A percentile compares a stretch with the other conserved stretches of the same genome.
phyloP scores from a whole-genome alignment of 1,140 invertebrate species.

The Psix sp. region DNA sequence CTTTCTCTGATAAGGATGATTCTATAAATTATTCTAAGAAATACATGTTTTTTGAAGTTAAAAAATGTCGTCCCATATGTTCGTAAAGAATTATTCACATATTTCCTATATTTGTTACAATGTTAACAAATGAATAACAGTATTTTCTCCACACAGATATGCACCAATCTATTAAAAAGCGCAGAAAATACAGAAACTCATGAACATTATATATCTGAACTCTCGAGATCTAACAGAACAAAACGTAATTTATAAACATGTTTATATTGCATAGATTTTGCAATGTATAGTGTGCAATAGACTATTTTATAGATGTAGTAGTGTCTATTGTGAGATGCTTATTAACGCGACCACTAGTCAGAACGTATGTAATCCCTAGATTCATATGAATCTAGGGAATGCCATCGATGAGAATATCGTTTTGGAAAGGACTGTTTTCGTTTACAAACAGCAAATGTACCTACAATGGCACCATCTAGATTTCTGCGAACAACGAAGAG shows the following conservation, averaged over 20 bases:
- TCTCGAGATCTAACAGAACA: constrained; percentile 34
- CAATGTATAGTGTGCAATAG: constrained; percentile 37
- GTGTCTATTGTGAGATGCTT: constrained; percentile 46
- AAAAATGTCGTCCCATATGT: too few relatives aligned
- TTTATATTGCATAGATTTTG: constrained; percentile 42
- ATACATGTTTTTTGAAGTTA: too few relatives aligned
- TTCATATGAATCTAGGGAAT: too few relatives aligned
- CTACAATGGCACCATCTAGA: constrained; percentile 69
- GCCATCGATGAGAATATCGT: constrained; percentile 55
- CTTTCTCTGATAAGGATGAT: too few relatives aligned
- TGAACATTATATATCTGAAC: too few relatives aligned
- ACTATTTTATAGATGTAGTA: constrained; percentile 36
- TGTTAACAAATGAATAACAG: too few relatives aligned
- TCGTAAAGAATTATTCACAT: too few relatives aligned
- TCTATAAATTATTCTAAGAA: too few relatives aligned
- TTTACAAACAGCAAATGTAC: constrained; percentile 57
- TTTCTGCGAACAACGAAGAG: constrained; percentile 67
- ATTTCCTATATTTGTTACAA: too few relatives aligned
- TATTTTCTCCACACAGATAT: too few relatives aligned
- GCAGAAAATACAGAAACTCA: too few relatives aligned
- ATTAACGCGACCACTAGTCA: constrained; percentile 49
- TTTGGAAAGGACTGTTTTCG: constrained; percentile 59
- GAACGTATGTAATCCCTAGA: constrained; percentile 48
- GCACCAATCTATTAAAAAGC: too few relatives aligned
- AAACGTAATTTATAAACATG: constrained; percentile 56